Percentiles rank a stretch among this genome's conserved stretches.
phyloP scores from a whole-genome alignment of 2,113 vertebrate species.

The Corythaeola cristata region DNA sequence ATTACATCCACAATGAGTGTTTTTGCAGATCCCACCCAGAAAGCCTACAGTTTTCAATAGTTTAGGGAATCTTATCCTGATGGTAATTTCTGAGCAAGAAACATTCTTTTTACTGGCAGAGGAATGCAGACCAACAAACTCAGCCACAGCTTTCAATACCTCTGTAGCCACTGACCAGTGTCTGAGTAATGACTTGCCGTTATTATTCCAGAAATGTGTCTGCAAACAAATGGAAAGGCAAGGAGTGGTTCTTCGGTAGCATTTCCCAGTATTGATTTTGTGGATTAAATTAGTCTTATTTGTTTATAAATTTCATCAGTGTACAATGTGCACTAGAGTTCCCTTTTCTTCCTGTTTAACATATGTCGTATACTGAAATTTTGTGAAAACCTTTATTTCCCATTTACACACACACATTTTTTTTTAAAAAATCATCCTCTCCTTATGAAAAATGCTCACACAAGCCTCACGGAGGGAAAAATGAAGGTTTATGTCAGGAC shows the following conservation, averaged over 20 bases:
- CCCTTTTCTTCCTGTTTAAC: background rate
- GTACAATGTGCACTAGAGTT: background rate
- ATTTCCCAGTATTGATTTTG: conserved; percentile 7
- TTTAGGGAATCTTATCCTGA: background rate
- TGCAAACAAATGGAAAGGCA: background rate
- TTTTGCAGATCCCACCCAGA: background rate
- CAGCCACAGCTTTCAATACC: background rate
- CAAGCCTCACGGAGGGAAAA: background rate
- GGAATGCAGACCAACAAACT: background rate
- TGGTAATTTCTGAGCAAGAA: background rate
- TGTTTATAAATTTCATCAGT: conserved; percentile 4
- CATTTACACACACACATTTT: background rate
- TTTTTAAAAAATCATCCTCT: background rate
- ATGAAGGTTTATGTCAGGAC: background rate
- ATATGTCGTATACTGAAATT: background rate
- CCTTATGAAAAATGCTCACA: background rate
- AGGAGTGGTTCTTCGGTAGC: background rate
- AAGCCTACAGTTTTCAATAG: background rate
- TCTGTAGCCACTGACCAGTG: background rate
- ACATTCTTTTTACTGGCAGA: background rate
- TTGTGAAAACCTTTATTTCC: background rate
- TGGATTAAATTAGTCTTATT: background rate
- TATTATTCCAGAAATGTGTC: background rate
- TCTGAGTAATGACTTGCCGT: background rate
- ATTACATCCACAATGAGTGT: background rate